Percentiles rank a stretch among this genome's conserved stretches.
These are phyloP conservation scores for Leucophenga varia DNA, from an alignment of 1,140 invertebrate genomes.

Conservation along the genomic window DNA sequence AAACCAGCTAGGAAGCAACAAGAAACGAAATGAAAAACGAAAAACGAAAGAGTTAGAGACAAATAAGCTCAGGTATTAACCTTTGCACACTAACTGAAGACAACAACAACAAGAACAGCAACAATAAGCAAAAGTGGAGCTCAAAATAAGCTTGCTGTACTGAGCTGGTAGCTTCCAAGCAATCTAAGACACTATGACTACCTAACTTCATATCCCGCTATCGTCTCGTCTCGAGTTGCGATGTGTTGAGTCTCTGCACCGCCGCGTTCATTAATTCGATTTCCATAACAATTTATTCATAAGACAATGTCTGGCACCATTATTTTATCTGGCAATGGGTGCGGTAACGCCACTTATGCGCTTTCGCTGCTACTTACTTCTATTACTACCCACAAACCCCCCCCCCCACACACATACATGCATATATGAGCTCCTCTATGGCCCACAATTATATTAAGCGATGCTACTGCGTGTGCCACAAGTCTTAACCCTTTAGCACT, in stretches of 20 bases:
- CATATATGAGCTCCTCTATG: too few relatives aligned
- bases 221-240: too few relatives aligned
- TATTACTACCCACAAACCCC: conserved; percentile 4
- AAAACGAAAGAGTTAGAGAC: conserved; percentile 54
- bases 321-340: conserved; percentile 55
- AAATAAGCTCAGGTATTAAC: conserved; percentile 57
- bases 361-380: too few relatives aligned
- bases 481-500: not conserved
- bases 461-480: not conserved
- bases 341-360: conserved; percentile 52
- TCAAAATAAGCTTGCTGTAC: too few relatives aligned
- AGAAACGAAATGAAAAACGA: conserved; percentile 20
- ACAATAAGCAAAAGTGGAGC: not conserved
- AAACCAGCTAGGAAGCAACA: too few relatives aligned
- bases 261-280: conserved; percentile 57
- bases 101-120: conserved; percentile 3
- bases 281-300: conserved; percentile 57
- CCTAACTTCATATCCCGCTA: too few relatives aligned
- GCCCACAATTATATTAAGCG: too few relatives aligned
- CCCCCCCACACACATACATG: not conserved
- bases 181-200: too few relatives aligned
- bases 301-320: conserved; percentile 57
- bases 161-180: too few relatives aligned
- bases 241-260: conserved; percentile 36
- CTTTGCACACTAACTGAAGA: conserved; percentile 22